Evolutionary conservation across 2,113 vertebrate species (phyloP), one percentile per base, ranked within the genome.

Genomic region (Chlamydotis undulata): DNA sequence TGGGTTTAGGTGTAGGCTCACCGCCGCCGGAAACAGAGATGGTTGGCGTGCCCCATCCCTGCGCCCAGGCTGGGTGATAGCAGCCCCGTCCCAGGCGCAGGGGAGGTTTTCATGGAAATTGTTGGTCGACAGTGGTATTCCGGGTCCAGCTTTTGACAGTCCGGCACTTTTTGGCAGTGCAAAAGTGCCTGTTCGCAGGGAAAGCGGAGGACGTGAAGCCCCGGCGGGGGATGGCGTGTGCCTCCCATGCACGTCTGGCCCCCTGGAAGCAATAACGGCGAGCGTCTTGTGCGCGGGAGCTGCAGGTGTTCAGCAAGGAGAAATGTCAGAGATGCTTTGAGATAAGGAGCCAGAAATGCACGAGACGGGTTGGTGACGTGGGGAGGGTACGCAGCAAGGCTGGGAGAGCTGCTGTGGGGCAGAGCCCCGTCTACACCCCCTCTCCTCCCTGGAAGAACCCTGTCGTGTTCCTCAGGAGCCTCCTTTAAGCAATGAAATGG

Each of bases 381-480:
- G 45, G 60, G 37, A 83, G 12, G 25, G 31, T 19, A 33, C 70
- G 63, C 39, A 18, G 53, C 1, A 0, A 8, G 19, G 28, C 39
- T 2, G 0, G 18, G 39, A 41, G 18, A 64, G 53, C 52, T 61
- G 28, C 67, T 6, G 0, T 3, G 35, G 67, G 67, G 57, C 45
- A 49, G 17, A 71, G 19, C 9, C 60, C 25, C 53, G 10, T 17
- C 64, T 3, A 2, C 33, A 73, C 53, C 70, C 31, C 19, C 41
- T 68, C 6, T 84, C 4, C 35, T 41, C 10, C 79, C 26, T 7
- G 50, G 25, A 35, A 52, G 10, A 14, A 24, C 19, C 24, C 33
- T 1, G 0, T 33, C 0, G 8, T 2, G 19, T n/a, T 55, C 35
- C 23, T 83, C 4, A 0, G 8, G 49, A 95, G 26, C 52, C 4